Evolutionary conservation across 2,113 vertebrate genomes (phyloP).

Genomic region (Globicephala melas): DNA sequence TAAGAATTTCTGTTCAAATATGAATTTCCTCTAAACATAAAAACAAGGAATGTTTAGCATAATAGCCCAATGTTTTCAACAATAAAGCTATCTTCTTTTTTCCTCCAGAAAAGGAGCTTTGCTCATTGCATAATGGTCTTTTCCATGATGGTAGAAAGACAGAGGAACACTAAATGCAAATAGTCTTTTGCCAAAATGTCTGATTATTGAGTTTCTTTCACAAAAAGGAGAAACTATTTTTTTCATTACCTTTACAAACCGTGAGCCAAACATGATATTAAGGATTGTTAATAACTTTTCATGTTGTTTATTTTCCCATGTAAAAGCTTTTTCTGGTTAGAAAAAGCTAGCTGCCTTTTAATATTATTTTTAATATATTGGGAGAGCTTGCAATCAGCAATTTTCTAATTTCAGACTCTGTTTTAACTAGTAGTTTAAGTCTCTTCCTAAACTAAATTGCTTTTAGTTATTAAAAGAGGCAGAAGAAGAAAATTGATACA

Average conservation of each 20-base stretch:
- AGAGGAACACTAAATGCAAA: constrained; percentile 41
- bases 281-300: constrained; percentile 41
- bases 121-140: constrained; percentile 57
- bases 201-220: constrained; percentile 10
- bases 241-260: constrained; percentile 33
- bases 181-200: constrained; percentile 38
- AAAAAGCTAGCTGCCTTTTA: not conserved
- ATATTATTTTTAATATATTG: constrained; percentile 24
- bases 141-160: constrained; percentile 52
- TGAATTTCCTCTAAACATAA: constrained; percentile 70
- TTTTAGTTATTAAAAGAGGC: constrained; percentile 12
- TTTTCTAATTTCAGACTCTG: constrained; percentile 31
- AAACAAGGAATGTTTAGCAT: constrained; percentile 79
- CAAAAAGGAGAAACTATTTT: constrained; percentile 29
- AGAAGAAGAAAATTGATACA: not conserved
- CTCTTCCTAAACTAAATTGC: not conserved
- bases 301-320: constrained; percentile 28
- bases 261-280: not conserved
- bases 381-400: not conserved
- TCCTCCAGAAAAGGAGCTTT: constrained; percentile 76
- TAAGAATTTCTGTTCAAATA: constrained; percentile 65
- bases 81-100: constrained; percentile 81
- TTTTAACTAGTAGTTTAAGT: constrained; percentile 40
- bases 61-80: constrained; percentile 81
- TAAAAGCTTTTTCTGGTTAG: constrained; percentile 22